Evolutionary conservation across 53 echinoderm and acorn worm species (phyloP).

Genomic region (Zoroaster sp.): DNA sequence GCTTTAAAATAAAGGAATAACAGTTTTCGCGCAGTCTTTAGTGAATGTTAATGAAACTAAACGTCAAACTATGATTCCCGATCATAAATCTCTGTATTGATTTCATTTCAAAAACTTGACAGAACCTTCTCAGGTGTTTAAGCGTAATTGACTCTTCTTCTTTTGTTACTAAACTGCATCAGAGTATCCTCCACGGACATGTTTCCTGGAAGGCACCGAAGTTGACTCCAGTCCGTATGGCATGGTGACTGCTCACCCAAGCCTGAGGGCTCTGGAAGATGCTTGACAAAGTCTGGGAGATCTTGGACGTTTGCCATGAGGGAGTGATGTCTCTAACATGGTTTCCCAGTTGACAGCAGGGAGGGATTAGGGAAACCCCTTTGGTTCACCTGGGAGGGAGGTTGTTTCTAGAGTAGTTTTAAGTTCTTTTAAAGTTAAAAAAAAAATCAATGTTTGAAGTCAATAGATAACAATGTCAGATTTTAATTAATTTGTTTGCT

Average conservation of each 20-base stretch:
- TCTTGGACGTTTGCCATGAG: not conserved
- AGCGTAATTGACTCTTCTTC: not conserved
- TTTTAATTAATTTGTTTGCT: no score
- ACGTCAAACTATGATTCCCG: no score
- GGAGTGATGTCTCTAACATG: not conserved
- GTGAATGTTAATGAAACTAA: no score
- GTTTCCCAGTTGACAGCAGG: not conserved
- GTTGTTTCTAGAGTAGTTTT: no score
- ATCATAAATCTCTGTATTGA: no score
- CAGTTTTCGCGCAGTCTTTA: no score
- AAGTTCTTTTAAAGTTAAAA: no score
- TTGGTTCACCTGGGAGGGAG: not conserved
- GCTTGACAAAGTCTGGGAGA: slow-evolving; percentile 7
- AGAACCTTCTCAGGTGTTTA: not conserved
- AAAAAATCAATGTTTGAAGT: no score
- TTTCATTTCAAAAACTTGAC: not conserved
- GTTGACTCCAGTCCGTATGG: not conserved
- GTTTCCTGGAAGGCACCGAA: not conserved
- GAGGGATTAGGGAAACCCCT: not conserved
- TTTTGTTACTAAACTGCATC: not conserved
- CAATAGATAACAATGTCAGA: no score
- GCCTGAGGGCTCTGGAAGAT: not conserved
- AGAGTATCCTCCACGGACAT: not conserved
- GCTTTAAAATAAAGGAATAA: no score
- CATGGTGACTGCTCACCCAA: not conserved